Percentiles rank a stretch among this genome's conserved stretches.
These are phyloP conservation scores for Hecatera dysodea DNA, from an alignment of 2,888 invertebrate genomes.

Conservation along the genomic window DNA sequence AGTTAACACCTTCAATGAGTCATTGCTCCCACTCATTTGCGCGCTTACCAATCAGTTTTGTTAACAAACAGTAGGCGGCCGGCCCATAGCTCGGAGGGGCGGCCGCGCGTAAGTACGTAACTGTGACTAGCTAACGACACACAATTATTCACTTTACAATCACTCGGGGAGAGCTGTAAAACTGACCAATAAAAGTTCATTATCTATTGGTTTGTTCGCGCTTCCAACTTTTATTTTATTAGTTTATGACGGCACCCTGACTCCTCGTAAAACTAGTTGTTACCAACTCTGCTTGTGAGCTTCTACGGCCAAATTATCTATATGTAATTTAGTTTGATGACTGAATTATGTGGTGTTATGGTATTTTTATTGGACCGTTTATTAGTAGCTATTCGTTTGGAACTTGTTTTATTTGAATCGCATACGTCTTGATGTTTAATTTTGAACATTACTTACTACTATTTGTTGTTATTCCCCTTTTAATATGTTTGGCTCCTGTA, in stretches of 20 bases:
- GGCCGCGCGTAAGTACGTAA: conserved; percentile 55
- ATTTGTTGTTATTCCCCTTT: conserved; percentile 61
- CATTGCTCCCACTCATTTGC: conserved; percentile 63
- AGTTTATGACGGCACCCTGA: conserved; percentile 80
- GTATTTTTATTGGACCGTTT: conserved; percentile 69
- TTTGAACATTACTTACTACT: conserved; percentile 33
- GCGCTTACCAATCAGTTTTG: conserved; percentile 72
- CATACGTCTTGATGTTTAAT: conserved; percentile 54
- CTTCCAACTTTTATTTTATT: conserved; percentile 90
- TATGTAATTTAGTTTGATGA: conserved; percentile 68
- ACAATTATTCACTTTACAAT: conserved; percentile 80
- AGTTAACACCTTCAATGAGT: conserved; percentile 57
- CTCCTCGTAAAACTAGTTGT: conserved; percentile 80
- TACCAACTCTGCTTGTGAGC: conserved; percentile 72
- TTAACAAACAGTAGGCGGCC: conserved; percentile 65
- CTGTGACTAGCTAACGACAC: conserved; percentile 48
- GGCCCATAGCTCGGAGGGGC: conserved; percentile 61
- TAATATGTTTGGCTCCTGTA: conserved; percentile 53
- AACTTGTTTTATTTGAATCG: conserved; percentile 59
- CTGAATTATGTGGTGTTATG: conserved; percentile 69
- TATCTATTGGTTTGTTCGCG: conserved; percentile 89
- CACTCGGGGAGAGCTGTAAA: conserved; percentile 87
- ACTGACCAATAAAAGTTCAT: conserved; percentile 91
- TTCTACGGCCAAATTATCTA: conserved; percentile 65
- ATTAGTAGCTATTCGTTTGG: conserved; percentile 62